Conservation (phyloP, 2,797 vertebrate species). For the Mus minutoides region DNA sequence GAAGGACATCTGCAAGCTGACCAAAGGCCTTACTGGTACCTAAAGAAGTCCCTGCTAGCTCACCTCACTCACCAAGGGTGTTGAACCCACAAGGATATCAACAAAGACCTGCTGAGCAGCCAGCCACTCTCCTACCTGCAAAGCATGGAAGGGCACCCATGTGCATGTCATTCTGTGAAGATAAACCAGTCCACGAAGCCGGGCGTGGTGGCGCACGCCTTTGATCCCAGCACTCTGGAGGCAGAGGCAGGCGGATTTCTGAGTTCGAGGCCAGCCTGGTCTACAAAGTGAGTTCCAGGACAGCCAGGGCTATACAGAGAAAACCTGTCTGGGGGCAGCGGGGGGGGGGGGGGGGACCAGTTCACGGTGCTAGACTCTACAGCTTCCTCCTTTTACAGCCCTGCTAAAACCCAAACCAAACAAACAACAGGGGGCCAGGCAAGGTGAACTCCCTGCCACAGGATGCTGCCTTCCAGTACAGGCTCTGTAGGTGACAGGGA, state of each 20-base stretch:
- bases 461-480: not conserved
- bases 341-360: no score
- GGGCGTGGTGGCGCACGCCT: no score
- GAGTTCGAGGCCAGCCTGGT: no score
- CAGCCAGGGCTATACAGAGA: no score
- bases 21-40: not conserved
- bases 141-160: fast-evolving
- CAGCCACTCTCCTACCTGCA: not conserved
- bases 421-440: not conserved
- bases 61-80: not conserved
- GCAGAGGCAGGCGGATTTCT: no score
- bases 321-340: no score
- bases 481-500: fast-evolving
- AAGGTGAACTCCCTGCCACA: constrained; percentile 12
- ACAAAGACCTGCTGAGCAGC: not conserved
- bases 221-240: no score
- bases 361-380: not conserved
- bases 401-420: not conserved
- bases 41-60: not conserved
- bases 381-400: not conserved
- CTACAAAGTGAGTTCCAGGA: no score
- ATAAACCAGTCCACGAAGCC: not conserved
- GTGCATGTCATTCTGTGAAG: not conserved
- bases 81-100: fast-evolving
- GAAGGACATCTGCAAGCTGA: not conserved